Conservation (phyloP, 1,140 invertebrate genomes). For the Macrostomum lignano region DNA sequence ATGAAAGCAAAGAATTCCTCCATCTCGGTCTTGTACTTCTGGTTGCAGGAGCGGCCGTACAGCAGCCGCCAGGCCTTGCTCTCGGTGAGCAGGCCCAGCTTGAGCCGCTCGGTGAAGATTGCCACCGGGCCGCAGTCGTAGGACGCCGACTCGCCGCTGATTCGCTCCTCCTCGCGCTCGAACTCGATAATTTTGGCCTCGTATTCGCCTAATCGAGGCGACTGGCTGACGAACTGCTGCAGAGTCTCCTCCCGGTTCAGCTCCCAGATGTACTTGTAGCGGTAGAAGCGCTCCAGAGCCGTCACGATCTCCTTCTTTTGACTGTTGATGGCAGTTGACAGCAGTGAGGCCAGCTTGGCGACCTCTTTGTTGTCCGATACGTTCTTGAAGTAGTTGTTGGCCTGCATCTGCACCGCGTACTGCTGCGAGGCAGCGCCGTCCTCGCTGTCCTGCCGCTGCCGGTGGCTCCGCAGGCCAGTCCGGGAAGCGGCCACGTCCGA, state of each 20-base stretch:
- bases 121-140: conserved; percentile 22
- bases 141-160: conserved; percentile 36
- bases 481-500: no score
- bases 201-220: conserved; percentile 45
- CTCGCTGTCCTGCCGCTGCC: no score
- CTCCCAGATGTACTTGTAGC: conserved; percentile 59
- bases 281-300: conserved; percentile 49
- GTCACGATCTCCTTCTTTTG: conserved; percentile 37
- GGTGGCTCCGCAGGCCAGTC: no score
- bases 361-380: conserved; percentile 79
- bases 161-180: conserved; percentile 44
- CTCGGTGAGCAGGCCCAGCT: conserved; percentile 52
- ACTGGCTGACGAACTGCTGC: conserved; percentile 41
- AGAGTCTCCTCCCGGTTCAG: conserved; percentile 42
- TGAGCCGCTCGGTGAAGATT: conserved; percentile 41
- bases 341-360: conserved; percentile 46
- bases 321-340: conserved; percentile 46
- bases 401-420: conserved; percentile 34
- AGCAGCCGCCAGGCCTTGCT: conserved; percentile 49
- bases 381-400: conserved; percentile 50
- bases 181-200: conserved; percentile 47
- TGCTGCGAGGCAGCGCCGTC: not conserved
- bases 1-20: conserved; percentile 32
- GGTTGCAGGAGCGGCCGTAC: conserved; percentile 65
- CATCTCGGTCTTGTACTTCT: conserved; percentile 70